These are phyloP conservation scores for Andricus curvator DNA, from an alignment of 2,888 invertebrate species.

Conservation along the genomic window DNA sequence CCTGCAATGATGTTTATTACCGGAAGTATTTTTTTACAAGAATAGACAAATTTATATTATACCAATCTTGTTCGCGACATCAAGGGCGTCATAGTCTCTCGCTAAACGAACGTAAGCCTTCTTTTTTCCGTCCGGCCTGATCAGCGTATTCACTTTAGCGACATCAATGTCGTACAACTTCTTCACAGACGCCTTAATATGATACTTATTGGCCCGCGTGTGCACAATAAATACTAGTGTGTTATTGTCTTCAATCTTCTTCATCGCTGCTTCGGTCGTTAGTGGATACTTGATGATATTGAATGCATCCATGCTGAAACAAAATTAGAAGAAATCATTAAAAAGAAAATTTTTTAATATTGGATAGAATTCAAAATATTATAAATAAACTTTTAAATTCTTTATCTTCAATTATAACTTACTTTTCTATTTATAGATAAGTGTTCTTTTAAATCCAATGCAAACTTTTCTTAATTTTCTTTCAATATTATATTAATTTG, in stretches of 20 bases:
- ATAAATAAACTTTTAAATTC: too few relatives aligned
- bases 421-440: too few relatives aligned
- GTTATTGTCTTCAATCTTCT: slow-evolving; percentile 99
- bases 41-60: neutral
- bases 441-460: too few relatives aligned
- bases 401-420: too few relatives aligned
- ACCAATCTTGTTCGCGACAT: slow-evolving; percentile 96
- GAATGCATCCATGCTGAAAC: slow-evolving; percentile 95
- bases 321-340: slow-evolving; percentile 36
- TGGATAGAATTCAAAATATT: too few relatives aligned
- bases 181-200: slow-evolving; percentile 97
- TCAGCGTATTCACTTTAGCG: slow-evolving; percentile 97
- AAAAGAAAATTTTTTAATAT: too few relatives aligned
- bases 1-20: neutral
- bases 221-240: slow-evolving; percentile 99
- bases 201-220: slow-evolving; percentile 97
- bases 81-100: slow-evolving; percentile 98
- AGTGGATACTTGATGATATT: slow-evolving; percentile 98
- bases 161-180: slow-evolving; percentile 99
- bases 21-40: neutral
- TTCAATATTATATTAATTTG: too few relatives aligned
- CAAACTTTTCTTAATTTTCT: too few relatives aligned
- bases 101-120: slow-evolving; percentile 99
- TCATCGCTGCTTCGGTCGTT: slow-evolving; percentile 99
- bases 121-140: slow-evolving; percentile 99